Evolutionary conservation across 2,888 invertebrate species (phyloP), one percentile per base, ranked within the genome.

Genomic region (Drosophila meridiana): DNA sequence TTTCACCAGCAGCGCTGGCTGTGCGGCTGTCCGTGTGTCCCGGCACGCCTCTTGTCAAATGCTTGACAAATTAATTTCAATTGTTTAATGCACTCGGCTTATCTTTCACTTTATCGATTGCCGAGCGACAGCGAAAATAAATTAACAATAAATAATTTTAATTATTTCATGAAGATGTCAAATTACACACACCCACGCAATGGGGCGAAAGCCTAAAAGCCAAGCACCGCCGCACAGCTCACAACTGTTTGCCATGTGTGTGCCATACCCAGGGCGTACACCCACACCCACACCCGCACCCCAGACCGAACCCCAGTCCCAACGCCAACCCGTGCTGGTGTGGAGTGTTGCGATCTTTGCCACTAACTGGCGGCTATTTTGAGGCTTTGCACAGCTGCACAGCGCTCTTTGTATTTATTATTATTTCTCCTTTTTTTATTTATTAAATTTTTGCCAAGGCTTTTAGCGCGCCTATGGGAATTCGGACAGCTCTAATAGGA

Each of bases 111-210:
- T 79, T 70, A 87, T 89, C 87, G 81, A 76, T 76, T 70, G 82
- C 50, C 62, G 76, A 32, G 59, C 64, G 82, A 59, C 71, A 87
- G 83, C 71, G 72, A 87, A 85, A 89, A 89, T 87, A 87, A 87
- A 90, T 87, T 89, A 89, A 90, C 76, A 90, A 89, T 82, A 89
- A 91, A 91, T 89, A 87, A 87, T 87, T 89, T 87, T 90, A 89
- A 91, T 90, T 89, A 90, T 91, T 91, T 83, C 91, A 91, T 89
- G 78, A 91, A 91, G 89, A 84, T 84, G 90, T 89, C 89, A 90
- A 90, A 88, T 89, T 90, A 90, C 82, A 83, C 84, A 82, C 91
- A 84, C 84, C 83, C 89, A 84, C 80, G 63, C 69, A 72, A 75
- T 47, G 64, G 68, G 76, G 57, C 79, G 69, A 79, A 71, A 82